Base-by-base conservation (phyloP, 1,140 invertebrate genomes). In the Drosophila bocki region DNA sequence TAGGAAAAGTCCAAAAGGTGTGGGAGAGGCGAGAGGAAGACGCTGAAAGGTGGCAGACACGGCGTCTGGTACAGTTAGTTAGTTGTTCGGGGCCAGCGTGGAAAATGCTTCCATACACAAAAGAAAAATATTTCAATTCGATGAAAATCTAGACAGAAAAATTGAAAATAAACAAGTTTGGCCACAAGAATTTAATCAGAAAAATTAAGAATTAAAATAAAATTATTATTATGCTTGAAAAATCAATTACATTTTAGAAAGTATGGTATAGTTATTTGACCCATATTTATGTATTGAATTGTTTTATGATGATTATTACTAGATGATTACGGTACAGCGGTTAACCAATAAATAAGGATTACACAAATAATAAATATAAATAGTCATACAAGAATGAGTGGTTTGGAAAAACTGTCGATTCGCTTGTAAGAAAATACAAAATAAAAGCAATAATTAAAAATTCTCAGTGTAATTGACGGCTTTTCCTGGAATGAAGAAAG, bases 51-150 rank as follows among this genome's bases (percentile, higher is more conserved):
- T 70, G 67, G 67, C 48, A 63, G 71, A 74, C 71, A 75, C 58
- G 33, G 71, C 72, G 71, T 75, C 71, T 75, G 50, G 74, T 78
- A 77, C 74, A 77, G 74, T 75, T 76, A 39, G 51, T 72, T 72
- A 29, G 53, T 56, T 56, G 53, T 39, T 39, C 9, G 35, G 19
- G n/a, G 13, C 67, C 17, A 59, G 26, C 33, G 64, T 69, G 42
- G 26, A 48, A 57, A 71, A 48, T 69, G 42, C 29, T 7, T 57
- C 15, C 7, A n/a, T n/a, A 15, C 39, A 69, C 67, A 17, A 39
- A 1, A 0, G 7, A 2, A 33, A 70, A 68, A 39, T 26, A 33
- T 45, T 41, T 3, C 3, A 42, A 44, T 39, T 56, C 0, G 13
- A 33, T 22, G 8, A 4, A 19, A 35, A 22, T 22, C 2, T 7